phyloP scores from a whole-genome alignment of 1,140 invertebrate genomes.

The Orchestia grillus region DNA sequence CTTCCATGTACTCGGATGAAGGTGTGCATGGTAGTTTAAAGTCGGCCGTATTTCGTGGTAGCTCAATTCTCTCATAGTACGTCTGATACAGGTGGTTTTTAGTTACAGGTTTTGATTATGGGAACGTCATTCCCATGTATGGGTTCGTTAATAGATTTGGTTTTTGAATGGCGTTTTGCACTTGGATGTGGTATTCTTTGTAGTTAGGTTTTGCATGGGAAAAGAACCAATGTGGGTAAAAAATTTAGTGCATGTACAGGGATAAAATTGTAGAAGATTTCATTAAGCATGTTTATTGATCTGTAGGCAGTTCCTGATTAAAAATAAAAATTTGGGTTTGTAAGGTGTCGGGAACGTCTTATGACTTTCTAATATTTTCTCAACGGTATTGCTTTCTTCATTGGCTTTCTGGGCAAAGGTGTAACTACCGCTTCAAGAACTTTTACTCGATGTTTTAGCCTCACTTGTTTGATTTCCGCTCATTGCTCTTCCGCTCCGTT shows the following conservation, averaged over 20 bases:
- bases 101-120: background rate
- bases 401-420: background rate
- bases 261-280: background rate
- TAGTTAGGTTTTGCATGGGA: background rate
- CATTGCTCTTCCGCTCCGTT: background rate
- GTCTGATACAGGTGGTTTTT: background rate
- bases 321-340: background rate
- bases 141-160: background rate
- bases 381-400: background rate
- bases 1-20: constrained; percentile 47
- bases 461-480: background rate
- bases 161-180: background rate
- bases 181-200: background rate
- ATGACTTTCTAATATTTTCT: background rate
- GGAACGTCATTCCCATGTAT: background rate
- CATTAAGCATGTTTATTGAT: background rate
- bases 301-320: background rate
- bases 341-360: background rate
- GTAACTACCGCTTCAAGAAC: background rate
- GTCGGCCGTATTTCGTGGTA: background rate
- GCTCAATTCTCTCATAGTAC: background rate
- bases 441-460: background rate
- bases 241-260: background rate
- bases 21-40: constrained; percentile 41
- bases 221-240: background rate